Percentiles rank a stretch among this genome's conserved stretches.
phyloP scores from a whole-genome alignment of 2,113 vertebrate species.

The Salvator merianae region DNA sequence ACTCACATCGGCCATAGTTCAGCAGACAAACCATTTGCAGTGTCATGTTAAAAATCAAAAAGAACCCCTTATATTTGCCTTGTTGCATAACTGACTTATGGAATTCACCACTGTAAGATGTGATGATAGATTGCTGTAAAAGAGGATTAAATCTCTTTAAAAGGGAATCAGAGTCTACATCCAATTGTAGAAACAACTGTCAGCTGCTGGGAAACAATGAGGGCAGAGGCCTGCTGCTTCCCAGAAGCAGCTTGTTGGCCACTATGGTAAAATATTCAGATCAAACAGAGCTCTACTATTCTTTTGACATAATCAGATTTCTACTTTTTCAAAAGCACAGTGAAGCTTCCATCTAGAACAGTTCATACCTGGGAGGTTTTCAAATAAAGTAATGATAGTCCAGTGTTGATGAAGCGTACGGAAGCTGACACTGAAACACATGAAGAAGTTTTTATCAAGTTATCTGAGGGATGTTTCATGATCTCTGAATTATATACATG shows the following conservation, averaged over 20 bases:
- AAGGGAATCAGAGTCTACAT: neutral
- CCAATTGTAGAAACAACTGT: neutral
- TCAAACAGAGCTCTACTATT: neutral
- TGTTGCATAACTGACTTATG: neutral
- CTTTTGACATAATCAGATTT: neutral
- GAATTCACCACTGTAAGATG: neutral
- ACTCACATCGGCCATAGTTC: neutral
- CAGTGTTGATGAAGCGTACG: conserved; percentile 17
- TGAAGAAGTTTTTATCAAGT: neutral
- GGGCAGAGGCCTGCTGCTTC: neutral
- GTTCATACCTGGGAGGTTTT: neutral
- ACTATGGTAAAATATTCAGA: neutral
- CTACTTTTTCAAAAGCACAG: neutral
- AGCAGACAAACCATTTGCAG: conserved; percentile 31
- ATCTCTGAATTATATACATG: neutral
- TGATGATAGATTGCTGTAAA: neutral
- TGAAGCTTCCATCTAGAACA: neutral
- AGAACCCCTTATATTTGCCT: conserved; percentile 1
- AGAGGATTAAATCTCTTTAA: neutral
- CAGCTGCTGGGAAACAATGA: neutral
- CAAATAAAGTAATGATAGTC: neutral
- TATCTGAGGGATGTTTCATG: neutral
- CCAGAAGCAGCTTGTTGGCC: neutral
- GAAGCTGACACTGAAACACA: neutral
- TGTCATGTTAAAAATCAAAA: conserved; percentile 8